Base-by-base conservation (phyloP, 92 coral and sea anemone species). In the Virgularia gustaviana region DNA sequence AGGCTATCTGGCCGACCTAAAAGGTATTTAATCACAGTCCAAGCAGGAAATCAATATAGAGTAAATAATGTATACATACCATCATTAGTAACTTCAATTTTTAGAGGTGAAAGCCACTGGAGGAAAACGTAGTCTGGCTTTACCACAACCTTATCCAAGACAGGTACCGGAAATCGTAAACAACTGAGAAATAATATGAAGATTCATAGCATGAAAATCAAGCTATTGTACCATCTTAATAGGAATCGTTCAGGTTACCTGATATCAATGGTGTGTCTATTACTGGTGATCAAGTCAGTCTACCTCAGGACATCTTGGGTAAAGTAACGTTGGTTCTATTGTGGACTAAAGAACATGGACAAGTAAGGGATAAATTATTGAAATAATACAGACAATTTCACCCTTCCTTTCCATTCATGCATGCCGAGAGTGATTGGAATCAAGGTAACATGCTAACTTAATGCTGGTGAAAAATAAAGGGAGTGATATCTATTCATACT, bases 291-390 rank as follows among this genome's bases (percentile, higher is more conserved):
- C 73, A 78, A 37, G 75, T 89, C 37, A 78, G 72, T 10, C 64
- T 92, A 59, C 86, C 80, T 25, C 83, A 83, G 51, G 87, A 79
- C 58, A 84, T 82, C 74, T 60, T 66, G 22, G 84, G 87, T 36
- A 80, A 77, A 60, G 84, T 86, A 2, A 86, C 98, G 2, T 70
- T 92, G 20, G 87, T 92, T 33, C 38, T 92, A 70, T 12, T 92
- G 80, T 92, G 96, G 98, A 79, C 90, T 9, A 77, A 88, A 73
- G 92, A 89, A 25, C 85, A 86, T 62, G 97, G 97, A n/a, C 96
- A 91, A 87, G 97, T 91, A 63, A 58, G 57, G 5, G 1, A 54
- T 13, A 20, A 6, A 20, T 54, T 43, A 13, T 15, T 16, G 4
- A 6, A 49, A 49, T 49, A 49, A 54, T 54, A 12, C 29, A 54